These are phyloP conservation scores for Eutrigla gurnardus DNA, from an alignment of 2,797 vertebrate species.

Conservation along the genomic window DNA sequence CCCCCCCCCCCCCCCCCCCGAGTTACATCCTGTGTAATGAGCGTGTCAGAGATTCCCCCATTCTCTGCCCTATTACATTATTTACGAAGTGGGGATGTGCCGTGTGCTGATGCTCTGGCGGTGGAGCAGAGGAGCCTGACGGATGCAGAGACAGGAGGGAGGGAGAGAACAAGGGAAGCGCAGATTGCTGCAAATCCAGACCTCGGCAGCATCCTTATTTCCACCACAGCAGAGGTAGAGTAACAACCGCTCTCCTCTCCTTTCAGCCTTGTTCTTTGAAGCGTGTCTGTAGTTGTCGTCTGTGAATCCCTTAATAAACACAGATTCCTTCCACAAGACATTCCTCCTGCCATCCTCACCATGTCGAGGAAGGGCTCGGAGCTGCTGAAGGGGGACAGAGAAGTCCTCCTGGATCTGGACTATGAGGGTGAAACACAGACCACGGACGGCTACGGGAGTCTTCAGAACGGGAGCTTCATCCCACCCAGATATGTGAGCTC, in stretches of 20 bases:
- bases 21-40: slow-evolving; percentile 19
- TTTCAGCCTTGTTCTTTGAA: slow-evolving; percentile 19
- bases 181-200: slow-evolving; percentile 66
- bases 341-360: slow-evolving; percentile 13
- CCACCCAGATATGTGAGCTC: slow-evolving; percentile 82
- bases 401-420: slow-evolving; percentile 82
- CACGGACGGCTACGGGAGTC: slow-evolving; percentile 79
- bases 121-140: slow-evolving; percentile 61
- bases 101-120: slow-evolving; percentile 47
- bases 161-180: slow-evolving; percentile 51
- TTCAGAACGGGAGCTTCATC: slow-evolving; percentile 80
- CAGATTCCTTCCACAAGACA: slow-evolving; percentile 17
- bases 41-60: background rate
- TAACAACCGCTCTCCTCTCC: slow-evolving; percentile 12
- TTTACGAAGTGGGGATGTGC: slow-evolving; percentile 51
- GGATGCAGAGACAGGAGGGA: slow-evolving; percentile 71
- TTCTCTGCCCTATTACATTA: slow-evolving; percentile 54
- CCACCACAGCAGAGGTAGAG: slow-evolving; percentile 52
- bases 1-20: background rate
- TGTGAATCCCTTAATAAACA: slow-evolving; percentile 32
- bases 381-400: slow-evolving; percentile 75
- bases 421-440: slow-evolving; percentile 65
- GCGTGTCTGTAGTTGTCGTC: background rate
- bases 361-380: slow-evolving; percentile 82
- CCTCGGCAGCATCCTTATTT: slow-evolving; percentile 37